A percentile compares a stretch with the other conserved stretches of the same genome.
These are phyloP conservation scores for Ichneumon xanthorius DNA, from an alignment of 2,888 invertebrate genomes.

Conservation along the genomic window DNA sequence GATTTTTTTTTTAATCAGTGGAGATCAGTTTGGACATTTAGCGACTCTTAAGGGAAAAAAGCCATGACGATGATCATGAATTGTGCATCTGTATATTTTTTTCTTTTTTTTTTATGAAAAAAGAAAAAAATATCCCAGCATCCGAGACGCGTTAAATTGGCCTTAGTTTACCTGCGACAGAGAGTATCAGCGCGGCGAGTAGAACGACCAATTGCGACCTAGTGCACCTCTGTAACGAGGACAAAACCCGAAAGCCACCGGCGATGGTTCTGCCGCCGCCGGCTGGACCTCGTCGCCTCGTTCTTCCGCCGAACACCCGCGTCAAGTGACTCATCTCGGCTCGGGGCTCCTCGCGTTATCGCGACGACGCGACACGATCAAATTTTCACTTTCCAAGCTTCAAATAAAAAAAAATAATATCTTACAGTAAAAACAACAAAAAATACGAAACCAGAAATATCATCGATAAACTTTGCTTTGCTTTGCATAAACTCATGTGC, in stretches of 20 bases:
- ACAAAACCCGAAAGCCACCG: conserved; percentile 63
- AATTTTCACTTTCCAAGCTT: conserved; percentile 14
- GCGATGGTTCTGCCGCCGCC: conserved; percentile 59
- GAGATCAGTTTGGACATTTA: not conserved
- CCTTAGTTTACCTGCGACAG: conserved; percentile 66
- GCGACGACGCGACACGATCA: conserved; percentile 5
- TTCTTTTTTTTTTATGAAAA: conserved; percentile 4
- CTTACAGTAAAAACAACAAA: conserved; percentile 5
- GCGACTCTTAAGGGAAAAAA: not conserved
- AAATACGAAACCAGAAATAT: not conserved
- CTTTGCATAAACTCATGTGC: no score
- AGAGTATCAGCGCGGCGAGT: conserved; percentile 64
- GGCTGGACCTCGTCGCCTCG: conserved; percentile 60
- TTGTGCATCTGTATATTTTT: not conserved
- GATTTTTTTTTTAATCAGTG: conserved; percentile 14
- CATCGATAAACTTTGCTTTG: no score
- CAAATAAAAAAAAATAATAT: not conserved
- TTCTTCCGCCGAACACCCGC: conserved; percentile 64
- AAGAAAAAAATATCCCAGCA: conserved; percentile 11
- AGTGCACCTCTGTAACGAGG: conserved; percentile 63
- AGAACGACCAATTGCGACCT: conserved; percentile 66
- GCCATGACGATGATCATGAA: not conserved
- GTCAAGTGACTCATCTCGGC: conserved; percentile 62
- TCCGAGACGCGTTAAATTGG: conserved; percentile 12
- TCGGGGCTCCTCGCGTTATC: conserved; percentile 39